These are phyloP conservation scores for Malurus alboscapulatus DNA, from an alignment of 2,113 vertebrate species.

Conservation along the genomic window DNA sequence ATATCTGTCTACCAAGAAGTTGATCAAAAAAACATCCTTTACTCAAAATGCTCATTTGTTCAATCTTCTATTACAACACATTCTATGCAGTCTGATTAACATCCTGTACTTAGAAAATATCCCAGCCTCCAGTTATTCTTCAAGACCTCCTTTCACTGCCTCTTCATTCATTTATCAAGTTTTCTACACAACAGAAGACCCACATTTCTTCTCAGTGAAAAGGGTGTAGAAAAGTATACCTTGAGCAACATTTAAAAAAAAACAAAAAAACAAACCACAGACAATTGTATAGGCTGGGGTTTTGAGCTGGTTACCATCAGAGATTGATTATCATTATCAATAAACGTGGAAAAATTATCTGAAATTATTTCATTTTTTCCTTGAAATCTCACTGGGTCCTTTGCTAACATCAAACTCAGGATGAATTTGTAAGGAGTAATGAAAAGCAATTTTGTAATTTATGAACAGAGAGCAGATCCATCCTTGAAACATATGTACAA, in stretches of 20 bases:
- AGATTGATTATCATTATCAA: neutral
- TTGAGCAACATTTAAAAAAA: neutral
- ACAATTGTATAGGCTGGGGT: neutral
- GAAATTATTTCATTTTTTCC: neutral
- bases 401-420: neutral
- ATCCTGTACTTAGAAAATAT: neutral
- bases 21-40: neutral
- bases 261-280: neutral
- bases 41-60: neutral
- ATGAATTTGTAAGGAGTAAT: neutral
- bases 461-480: slow-evolving; percentile 42
- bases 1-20: neutral
- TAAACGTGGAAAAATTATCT: neutral
- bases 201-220: neutral
- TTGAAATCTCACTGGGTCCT: slow-evolving; percentile 20
- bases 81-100: neutral
- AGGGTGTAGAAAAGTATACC: neutral
- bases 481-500: slow-evolving; percentile 52
- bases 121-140: neutral
- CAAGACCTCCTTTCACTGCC: neutral
- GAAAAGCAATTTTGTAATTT: slow-evolving; percentile 46
- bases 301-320: neutral
- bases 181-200: neutral
- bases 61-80: neutral
- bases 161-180: neutral